Conservation (phyloP, 2,113 vertebrate genomes). For the Formicarius rufipectus region DNA sequence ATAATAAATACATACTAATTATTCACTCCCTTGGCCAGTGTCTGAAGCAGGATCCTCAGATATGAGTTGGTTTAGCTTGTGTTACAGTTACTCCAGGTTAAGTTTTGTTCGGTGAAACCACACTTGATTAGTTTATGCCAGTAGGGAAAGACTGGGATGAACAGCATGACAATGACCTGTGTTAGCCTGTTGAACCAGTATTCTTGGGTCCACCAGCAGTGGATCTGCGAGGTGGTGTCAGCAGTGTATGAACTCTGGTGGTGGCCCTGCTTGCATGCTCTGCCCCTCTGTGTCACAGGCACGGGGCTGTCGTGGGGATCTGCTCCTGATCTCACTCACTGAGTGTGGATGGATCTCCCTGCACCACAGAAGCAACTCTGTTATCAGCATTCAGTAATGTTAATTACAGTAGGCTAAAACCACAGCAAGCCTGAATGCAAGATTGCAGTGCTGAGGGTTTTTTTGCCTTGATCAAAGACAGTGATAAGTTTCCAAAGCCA, state of each 20-base stretch:
- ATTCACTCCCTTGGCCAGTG: neutral
- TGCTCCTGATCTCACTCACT: neutral
- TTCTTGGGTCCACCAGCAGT: neutral
- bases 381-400: neutral
- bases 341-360: neutral
- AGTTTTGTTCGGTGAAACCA: neutral
- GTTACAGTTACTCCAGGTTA: neutral
- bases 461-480: neutral
- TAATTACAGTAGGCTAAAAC: neutral
- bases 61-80: neutral
- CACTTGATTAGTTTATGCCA: neutral
- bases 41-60: neutral
- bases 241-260: accelerated
- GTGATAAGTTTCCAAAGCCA: neutral
- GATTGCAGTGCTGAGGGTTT: neutral
- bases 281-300: neutral
- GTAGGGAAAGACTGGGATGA: neutral
- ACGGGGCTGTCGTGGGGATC: accelerated
- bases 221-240: neutral
- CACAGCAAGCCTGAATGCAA: neutral
- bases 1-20: neutral
- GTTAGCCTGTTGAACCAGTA: neutral
- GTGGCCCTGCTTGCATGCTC: neutral
- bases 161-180: neutral
- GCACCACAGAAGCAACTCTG: neutral